Percentiles rank a stretch among this genome's conserved stretches.
phyloP scores from a whole-genome alignment of 2,888 invertebrate species.

The Drosophila bunnanda region DNA sequence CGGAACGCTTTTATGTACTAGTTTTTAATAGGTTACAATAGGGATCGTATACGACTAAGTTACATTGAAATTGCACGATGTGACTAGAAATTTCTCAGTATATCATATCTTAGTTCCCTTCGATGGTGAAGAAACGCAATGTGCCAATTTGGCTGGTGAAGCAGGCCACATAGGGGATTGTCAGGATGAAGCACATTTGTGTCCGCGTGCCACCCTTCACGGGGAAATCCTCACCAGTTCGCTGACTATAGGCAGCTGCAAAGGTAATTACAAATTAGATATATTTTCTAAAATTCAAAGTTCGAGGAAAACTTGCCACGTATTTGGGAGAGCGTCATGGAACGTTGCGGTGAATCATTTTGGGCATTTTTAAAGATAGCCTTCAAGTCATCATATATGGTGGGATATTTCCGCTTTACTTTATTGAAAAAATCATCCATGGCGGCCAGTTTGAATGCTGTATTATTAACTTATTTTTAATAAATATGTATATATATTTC shows the following conservation, averaged over 20 bases:
- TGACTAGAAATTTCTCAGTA: slow-evolving; percentile 18
- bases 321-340: slow-evolving; percentile 58
- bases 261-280: neutral
- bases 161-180: slow-evolving; percentile 53
- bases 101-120: neutral
- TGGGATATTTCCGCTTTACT: slow-evolving; percentile 41
- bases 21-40: too few species aligned
- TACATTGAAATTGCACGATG: slow-evolving; percentile 16
- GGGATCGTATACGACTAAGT: slow-evolving; percentile 1
- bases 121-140: slow-evolving; percentile 45
- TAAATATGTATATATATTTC: neutral
- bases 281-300: neutral
- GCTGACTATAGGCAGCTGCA: slow-evolving; percentile 47
- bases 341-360: slow-evolving; percentile 38
- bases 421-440: slow-evolving; percentile 55
- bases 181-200: slow-evolving; percentile 58
- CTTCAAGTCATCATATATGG: slow-evolving; percentile 25
- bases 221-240: slow-evolving; percentile 56
- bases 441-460: slow-evolving; percentile 12
- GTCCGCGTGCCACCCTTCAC: slow-evolving; percentile 48
- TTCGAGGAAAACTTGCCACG: slow-evolving; percentile 53
- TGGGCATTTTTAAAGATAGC: slow-evolving; percentile 37
- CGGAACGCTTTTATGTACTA: too few species aligned
- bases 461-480: too few species aligned
- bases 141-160: slow-evolving; percentile 58